Evolutionary conservation across 2,888 invertebrate genomes (phyloP).

Genomic region (Stenotaenia linearis): DNA sequence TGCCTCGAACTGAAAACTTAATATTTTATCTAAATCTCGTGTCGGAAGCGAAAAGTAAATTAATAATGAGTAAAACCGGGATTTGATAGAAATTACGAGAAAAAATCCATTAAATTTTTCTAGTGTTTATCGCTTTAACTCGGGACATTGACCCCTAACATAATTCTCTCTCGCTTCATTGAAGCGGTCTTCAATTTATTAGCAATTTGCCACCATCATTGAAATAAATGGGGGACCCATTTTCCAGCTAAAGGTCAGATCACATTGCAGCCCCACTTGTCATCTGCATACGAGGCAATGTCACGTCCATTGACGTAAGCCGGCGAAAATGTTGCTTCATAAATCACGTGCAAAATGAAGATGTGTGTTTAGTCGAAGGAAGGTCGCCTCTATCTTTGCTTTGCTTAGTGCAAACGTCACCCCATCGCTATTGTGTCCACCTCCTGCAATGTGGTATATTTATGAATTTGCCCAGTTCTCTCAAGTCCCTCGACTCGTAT

Average conservation of each 20-base stretch:
- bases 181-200: conserved; percentile 19
- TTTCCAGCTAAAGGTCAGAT: background rate
- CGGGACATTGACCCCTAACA: background rate
- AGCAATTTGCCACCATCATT: conserved; percentile 15
- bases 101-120: too few species aligned
- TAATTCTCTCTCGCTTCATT: conserved; percentile 3
- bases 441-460: background rate
- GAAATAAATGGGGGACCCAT: background rate
- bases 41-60: too few species aligned
- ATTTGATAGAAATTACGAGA: too few species aligned
- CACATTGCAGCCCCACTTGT: background rate
- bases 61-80: too few species aligned
- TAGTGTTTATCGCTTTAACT: background rate
- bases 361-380: conserved; percentile 3
- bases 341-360: background rate
- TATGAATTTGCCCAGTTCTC: background rate
- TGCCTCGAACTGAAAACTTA: too few species aligned
- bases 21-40: too few species aligned
- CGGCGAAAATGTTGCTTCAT: background rate
- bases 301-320: conserved; percentile 1
- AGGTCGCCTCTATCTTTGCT: background rate
- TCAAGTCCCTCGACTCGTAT: background rate
- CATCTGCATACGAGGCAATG: conserved; percentile 1
- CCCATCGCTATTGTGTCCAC: background rate
- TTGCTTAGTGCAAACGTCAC: background rate